Evolutionary conservation across 2,888 invertebrate genomes (phyloP).

Genomic region (Leucania comma): DNA sequence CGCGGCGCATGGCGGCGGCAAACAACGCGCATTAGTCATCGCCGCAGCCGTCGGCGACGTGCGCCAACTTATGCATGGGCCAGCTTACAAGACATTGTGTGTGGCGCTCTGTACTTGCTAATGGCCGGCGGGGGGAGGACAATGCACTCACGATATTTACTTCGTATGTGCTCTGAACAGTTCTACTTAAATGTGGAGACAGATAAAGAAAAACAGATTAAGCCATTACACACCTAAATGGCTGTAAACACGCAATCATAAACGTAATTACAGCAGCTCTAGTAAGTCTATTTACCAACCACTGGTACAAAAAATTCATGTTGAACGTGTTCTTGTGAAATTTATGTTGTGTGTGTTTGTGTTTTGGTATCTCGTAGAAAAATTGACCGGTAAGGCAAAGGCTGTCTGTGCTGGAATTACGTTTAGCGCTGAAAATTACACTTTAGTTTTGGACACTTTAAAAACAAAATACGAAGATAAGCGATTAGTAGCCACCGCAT

Average conservation of each 20-base stretch:
- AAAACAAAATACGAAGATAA: no score
- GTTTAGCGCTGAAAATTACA: no score
- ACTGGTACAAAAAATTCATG: background rate
- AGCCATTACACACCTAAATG: background rate
- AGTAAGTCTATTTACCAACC: background rate
- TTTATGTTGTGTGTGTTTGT: no score
- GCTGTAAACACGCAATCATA: background rate
- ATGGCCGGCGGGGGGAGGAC: background rate
- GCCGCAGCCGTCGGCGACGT: slow-evolving; percentile 34
- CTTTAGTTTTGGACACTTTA: no score
- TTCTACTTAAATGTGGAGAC: slow-evolving; percentile 7
- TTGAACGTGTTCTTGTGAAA: background rate
- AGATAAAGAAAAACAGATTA: background rate
- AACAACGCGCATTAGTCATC: slow-evolving; percentile 53
- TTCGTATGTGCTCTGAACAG: slow-evolving; percentile 8
- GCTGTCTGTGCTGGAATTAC: no score
- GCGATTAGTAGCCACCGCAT: no score
- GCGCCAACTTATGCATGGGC: slow-evolving; percentile 22
- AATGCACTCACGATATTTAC: slow-evolving; percentile 16
- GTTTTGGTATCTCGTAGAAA: no score
- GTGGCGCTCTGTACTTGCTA: slow-evolving; percentile 28
- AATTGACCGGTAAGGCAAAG: no score
- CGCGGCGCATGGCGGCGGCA: slow-evolving; percentile 2
- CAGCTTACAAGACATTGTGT: slow-evolving; percentile 49
- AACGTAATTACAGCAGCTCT: background rate